Base-by-base conservation (phyloP, 1,140 invertebrate species). In the Anastatus disparis region DNA sequence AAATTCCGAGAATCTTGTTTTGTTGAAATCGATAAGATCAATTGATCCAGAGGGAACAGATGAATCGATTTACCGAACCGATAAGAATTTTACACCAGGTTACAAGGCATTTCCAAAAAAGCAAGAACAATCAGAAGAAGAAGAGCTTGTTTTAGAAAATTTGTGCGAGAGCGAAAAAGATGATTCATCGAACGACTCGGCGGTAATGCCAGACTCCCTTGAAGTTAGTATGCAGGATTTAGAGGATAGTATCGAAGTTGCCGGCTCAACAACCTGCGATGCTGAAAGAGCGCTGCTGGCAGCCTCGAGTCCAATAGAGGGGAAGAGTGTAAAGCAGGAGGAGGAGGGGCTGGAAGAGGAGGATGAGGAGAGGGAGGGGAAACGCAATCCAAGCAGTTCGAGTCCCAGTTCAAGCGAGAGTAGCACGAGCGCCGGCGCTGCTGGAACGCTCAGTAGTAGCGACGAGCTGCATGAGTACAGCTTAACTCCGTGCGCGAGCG, bases 151-250 rank as follows among this genome's bases (percentile, higher is more conserved):
- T 40, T 55, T 15, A 6, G 22, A 40, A 0, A 29, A 48, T 40
- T 56, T 13, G 48, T 55, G 12, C 17, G 53, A n/a, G 0, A 64
- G 26, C n/a, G 64, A 68, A 31, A 22, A 46, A 4, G 56, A 71
- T 4, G 65, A 73, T 2, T 20, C 10, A 0, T 15, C 74, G 10
- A 73, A 44, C 70, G 78, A 81, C 12, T 71, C 75, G 0, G 75
- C 70, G 20, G 77, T 85, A 27, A 81, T 80, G 40, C 82, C 83
- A 0, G 84, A 86, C 75, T 86, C 84, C 1, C 62, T 86, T 7
- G 84, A 86, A 61, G 68, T 82, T 24, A 72, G 70, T 50, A 31
- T 67, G 15, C 70, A 72, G 48, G 63, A 72, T 2, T 40, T 67
- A 22, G 63, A 71, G 22, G 70, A 71, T 35, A 71, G 70, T 12